Base-by-base conservation (phyloP, 2,888 invertebrate species). In the Hypselothyrea guttata region DNA sequence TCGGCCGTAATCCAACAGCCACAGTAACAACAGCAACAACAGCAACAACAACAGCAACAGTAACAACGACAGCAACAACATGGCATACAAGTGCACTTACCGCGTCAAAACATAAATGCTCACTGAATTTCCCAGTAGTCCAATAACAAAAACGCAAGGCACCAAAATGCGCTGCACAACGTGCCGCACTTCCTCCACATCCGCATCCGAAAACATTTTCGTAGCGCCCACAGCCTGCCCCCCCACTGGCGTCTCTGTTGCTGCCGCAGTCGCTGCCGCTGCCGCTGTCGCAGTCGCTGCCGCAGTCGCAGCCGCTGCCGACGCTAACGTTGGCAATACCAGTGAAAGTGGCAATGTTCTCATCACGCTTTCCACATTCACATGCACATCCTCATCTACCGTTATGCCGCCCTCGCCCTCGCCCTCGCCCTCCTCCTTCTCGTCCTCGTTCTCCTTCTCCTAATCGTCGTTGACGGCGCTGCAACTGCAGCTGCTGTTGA, bases 81-180 rank as follows among this genome's bases (percentile, higher is more conserved):
- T 27, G 12, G 33, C 37, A 82, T 61, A 71, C 67, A 76, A 85
- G 84, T 82, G 67, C 76, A 84, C 84, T 88, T 89, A 92, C 92
- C 92, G 91, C 81, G 92, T 92, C 67, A 92, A 84, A 62, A 92
- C 92, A 86, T 91, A 90, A 61, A 92, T 91, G 71, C 92, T 92
- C 67, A 92, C 88, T 53, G 91, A 90, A 87, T 95, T 95, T 45
- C 94, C 95, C 51, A 94, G 89, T 55, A 94, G 91, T 59, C 95
- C 95, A 58, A 95, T 91, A 64, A 92, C 90, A 62, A 93, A 92
- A 71, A 94, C 91, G 66, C 92, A 90, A 47, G 94, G 94, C 58
- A 93, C 92, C 54, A 93, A 88, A 31, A 94, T 92, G 70, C 92
- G 90, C 88, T 93, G 93, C 58, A 93, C 88, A 84, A 89, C 83